Evolutionary conservation across 2,888 invertebrate species (phyloP).

Genomic region (Camponotus fellah): DNA sequence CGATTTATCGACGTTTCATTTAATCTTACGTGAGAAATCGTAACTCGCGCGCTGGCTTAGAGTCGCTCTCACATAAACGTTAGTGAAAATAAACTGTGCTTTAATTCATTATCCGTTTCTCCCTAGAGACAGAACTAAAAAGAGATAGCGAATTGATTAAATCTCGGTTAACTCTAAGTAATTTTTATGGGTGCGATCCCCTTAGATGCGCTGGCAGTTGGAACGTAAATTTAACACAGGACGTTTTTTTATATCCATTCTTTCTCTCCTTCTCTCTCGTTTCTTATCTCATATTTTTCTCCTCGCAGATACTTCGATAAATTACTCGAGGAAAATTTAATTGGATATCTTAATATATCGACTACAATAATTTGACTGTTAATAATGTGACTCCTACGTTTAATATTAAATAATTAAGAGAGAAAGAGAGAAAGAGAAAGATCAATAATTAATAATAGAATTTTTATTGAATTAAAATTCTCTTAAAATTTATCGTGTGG

Average conservation of each 20-base stretch:
- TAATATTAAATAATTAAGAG: background rate
- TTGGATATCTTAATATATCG: background rate
- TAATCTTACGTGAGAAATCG: conserved; percentile 44
- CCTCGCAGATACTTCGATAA: background rate
- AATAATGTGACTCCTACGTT: background rate
- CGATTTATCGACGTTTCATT: conserved; percentile 50
- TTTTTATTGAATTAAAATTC: background rate
- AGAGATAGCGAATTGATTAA: conserved; percentile 40
- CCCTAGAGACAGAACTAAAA: conserved; percentile 26
- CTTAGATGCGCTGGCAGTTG: conserved; percentile 14
- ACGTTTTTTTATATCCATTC: background rate
- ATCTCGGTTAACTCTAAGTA: conserved; percentile 44
- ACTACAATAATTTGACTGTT: background rate
- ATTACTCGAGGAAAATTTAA: conserved; percentile 9
- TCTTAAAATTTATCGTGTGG: background rate
- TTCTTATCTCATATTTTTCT: background rate
- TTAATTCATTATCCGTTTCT: conserved; percentile 46
- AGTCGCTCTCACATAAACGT: conserved; percentile 37
- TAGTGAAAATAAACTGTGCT: conserved; percentile 47
- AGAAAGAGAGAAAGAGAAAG: too few species aligned
- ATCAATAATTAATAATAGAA: background rate
- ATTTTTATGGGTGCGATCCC: conserved; percentile 40
- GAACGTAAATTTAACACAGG: conserved; percentile 32
- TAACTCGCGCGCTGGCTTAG: conserved; percentile 39
- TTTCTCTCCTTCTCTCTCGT: background rate